Percentiles rank a stretch among this genome's conserved stretches.
These are phyloP conservation scores for Dicentrarchus labrax DNA, from an alignment of 2,113 vertebrate genomes.

Conservation along the genomic window DNA sequence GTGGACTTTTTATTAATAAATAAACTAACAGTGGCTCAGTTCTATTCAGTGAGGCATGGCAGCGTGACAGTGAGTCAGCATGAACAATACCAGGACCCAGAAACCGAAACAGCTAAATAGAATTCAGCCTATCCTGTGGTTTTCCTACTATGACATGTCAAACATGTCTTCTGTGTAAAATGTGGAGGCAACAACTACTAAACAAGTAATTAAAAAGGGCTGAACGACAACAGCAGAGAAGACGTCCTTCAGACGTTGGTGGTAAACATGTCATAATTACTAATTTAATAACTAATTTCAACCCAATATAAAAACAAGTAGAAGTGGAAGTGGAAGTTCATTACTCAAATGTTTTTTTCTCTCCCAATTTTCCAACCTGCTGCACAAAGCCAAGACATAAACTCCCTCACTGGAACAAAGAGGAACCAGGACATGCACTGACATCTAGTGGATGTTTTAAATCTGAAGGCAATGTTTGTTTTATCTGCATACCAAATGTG, in stretches of 20 bases:
- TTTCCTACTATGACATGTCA: neutral
- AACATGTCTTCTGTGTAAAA: neutral
- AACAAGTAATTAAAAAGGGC: neutral
- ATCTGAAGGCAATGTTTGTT: neutral
- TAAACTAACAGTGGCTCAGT: neutral
- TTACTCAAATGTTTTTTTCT: neutral
- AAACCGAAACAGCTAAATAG: neutral
- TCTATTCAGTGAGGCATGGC: neutral
- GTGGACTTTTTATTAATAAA: neutral
- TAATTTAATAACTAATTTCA: neutral
- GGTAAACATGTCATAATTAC: neutral
- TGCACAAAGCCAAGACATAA: neutral
- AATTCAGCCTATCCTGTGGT: neutral
- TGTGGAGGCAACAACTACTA: neutral
- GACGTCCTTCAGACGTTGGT: neutral
- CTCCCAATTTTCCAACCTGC: neutral
- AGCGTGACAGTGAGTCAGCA: neutral
- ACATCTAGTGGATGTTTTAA: constrained; percentile 65
- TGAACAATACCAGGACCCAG: neutral
- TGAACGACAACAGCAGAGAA: neutral
- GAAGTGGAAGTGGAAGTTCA: neutral
- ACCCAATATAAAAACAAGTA: neutral
- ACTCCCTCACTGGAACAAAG: constrained; percentile 1
- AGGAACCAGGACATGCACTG: constrained; percentile 19
- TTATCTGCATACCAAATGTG: neutral